Base-by-base conservation (phyloP, 2,888 invertebrate genomes). In the Athalia circularis region DNA sequence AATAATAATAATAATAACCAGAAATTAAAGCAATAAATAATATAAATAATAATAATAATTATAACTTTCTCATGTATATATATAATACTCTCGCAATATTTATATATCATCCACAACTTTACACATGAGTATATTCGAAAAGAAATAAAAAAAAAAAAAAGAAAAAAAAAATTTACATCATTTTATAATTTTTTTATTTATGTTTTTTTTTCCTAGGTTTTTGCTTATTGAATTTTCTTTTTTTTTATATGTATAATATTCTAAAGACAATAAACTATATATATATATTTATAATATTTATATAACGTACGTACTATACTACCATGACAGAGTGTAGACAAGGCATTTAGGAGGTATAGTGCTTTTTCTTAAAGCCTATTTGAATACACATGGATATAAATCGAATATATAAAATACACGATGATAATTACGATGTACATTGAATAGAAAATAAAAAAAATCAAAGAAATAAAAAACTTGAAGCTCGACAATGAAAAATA, bases 61-160 rank as follows among this genome's bases (percentile, higher is more conserved):
- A 70, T 70, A 57, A 61, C 61, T 57, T 74, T 43, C 3, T 48
- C 59, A 59, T 72, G 59, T 75, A 47, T 47, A 74, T 61, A 48
- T 62, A 2, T 29, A 29, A 29, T 29, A 29, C 29, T 29, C 29
- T 29, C 29, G 29, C 29, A 29, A 29, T 29, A 29, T 29, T 29
- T 29, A 29, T 29, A 2, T 75, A 75, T 75, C 62, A 75, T 75
- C 61, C 75, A 50, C 75, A 75, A 75, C 75, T 75, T 75, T 61
- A n/a, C 62, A 72, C 72, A 47, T 29, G 29, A 29, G 29, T 29
- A 29, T 29, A 29, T 29, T 29, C 2, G 29, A 29, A 29, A 29
- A 29, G 2, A 29, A 1, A 29, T 1, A 29, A 29, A 29, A 29
- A 29, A 29, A 1, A 29, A 29, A 29, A 29, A 29, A 29, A 29